Base-by-base conservation (phyloP, 1,140 invertebrate species). In the Geopemphigus sp. region DNA sequence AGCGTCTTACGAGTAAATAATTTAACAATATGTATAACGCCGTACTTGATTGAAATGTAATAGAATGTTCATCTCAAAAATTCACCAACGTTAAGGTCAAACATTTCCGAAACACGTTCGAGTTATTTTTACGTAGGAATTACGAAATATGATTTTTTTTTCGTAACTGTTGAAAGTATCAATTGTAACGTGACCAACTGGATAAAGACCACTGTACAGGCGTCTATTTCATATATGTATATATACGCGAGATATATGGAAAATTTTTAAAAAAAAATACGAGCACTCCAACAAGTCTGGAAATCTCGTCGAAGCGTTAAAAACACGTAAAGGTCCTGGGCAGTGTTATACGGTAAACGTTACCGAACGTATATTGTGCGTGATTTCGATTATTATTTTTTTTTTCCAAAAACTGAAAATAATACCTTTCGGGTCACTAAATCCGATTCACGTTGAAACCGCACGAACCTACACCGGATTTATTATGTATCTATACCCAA, bases 281-380 rank as follows among this genome's bases (percentile, higher is more conserved):
- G 14, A 1, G 17, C n/a, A 50, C 22, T 57, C 57, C 57, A 63
- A 63, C 57, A 47, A 78, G 74, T 63, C 74, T 78, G 74, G 39
- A 78, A 78, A 78, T 78, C 74, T 63, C 74, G 39, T 78, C 57
- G 47, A 59, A 78, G 74, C 57, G 74, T 78, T 78, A 61, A 78
- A 57, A 59, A 78, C 74, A 78, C 74, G 74, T 78, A 78, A 22
- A 47, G 73, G 73, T 76, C 50, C 5, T 12, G 26, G 19, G 17
- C 17, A 39, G 32, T 39, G 8, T 26, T 39, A 32, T 22, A 6
- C 29, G 5, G 15, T n/a, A n/a, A n/a, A 29, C 45, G 24, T 54
- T 50, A 50, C 64, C 39, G 26, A 17, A 70, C 47, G n/a, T 11
- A 19, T 8, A 72, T 54, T 54, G 68, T 53, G 26, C 29, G 24